Evolutionary conservation across 2,797 vertebrate genomes (phyloP).

Genomic region (Mallotus villosus): DNA sequence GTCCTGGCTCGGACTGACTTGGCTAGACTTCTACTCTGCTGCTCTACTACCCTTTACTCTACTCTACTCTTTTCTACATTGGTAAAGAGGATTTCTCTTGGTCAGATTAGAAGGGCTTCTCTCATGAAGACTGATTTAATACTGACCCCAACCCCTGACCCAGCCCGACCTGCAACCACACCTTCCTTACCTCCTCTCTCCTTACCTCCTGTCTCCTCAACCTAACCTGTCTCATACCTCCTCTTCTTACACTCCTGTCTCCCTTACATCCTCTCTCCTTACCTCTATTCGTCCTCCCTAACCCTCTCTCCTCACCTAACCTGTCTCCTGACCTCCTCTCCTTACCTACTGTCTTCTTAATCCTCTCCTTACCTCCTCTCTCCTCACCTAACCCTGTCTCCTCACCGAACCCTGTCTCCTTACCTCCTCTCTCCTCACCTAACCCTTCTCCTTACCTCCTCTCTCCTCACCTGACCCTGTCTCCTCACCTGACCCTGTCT

Average conservation of each 20-base stretch:
- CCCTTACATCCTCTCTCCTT: constrained; percentile 19
- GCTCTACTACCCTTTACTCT: too few relatives aligned
- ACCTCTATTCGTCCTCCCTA: constrained; percentile 22
- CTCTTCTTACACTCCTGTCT: not conserved
- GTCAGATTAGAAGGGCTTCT: too few relatives aligned
- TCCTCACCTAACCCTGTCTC: constrained; percentile 11
- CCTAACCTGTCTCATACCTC: not conserved
- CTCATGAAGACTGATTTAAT: too few relatives aligned
- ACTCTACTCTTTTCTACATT: too few relatives aligned
- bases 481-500: not conserved
- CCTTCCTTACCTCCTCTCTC: constrained; percentile 4
- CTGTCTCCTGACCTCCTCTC: not conserved
- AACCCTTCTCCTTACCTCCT: not conserved
- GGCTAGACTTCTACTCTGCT: too few relatives aligned
- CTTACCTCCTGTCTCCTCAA: not conserved
- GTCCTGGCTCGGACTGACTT: too few relatives aligned
- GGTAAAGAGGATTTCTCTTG: too few relatives aligned
- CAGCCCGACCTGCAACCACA: not conserved
- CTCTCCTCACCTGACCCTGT: constrained; percentile 1
- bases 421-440: not conserved
- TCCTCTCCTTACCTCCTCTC: constrained; percentile 29
- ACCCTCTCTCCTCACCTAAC: constrained; percentile 14
- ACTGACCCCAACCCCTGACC: too few relatives aligned
- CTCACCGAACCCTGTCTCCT: constrained; percentile 1
- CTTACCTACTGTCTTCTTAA: constrained; percentile 20